Evolutionary conservation across 2,113 vertebrate genomes (phyloP), one percentile per base, ranked within the genome.

Genomic region (Vidua chalybeata): DNA sequence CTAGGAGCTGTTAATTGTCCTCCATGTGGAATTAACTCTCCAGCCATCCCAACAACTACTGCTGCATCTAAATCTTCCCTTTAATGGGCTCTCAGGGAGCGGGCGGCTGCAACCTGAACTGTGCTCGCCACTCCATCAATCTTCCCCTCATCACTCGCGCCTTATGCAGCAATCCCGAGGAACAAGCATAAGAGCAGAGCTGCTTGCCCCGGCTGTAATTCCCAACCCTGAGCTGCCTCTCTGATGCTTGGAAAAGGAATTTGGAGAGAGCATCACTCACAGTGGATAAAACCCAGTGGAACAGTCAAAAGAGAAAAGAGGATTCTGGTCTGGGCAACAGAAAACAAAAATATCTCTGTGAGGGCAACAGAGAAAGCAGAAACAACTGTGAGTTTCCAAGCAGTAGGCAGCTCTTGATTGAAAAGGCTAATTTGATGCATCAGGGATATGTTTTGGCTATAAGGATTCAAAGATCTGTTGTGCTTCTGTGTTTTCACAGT

Each of bases 1-100:
- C 75, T 35, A 18, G 80, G 72, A 94, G 49, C 75, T 86, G 94
- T 55, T 97, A 97, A 96, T 96, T 95, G 92, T 72, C 76, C 79
- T 91, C 92, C 79, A 48, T 0, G 7, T 95, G 84, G 88, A 93
- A 62, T 94, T 90, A 93, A 74, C 72, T 90, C 71, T 75, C 61
- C 61, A 85, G 71, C 92, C 76, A 82, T 55, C 63, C 56, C 77
- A 91, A 51, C 75, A 64, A 30, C 87, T 39, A 33, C 54, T 3
- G 19, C 52, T 93, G 68, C 48, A 90, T 73, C 71, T 94, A 87
- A 87, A 94, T 86, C 84, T 95, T 73, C 61, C 37, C 52, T 84
- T 64, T 95, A 83, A 80, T 84, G 54, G 75, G 84, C 49, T 92
- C 88, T 95, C 68, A 17, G 96, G 73, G 89, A 94, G 72, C 48